Conservation (phyloP, 2,797 vertebrate species). For the Hylomyscus alleni region DNA sequence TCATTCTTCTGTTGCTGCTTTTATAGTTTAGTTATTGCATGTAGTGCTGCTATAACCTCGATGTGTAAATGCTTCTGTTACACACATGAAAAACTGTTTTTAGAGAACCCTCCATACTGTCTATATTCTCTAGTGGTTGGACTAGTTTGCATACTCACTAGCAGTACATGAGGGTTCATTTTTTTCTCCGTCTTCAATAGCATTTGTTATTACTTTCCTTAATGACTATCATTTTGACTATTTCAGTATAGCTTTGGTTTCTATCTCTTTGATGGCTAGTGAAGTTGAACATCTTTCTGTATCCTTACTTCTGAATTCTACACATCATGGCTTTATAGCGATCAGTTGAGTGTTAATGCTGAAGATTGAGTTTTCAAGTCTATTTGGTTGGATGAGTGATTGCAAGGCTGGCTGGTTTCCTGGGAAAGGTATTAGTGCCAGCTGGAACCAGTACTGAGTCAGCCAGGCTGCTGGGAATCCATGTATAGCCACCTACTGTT, state of each 20-base stretch:
- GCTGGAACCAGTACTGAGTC: slow-evolving; percentile 19
- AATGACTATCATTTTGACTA: background rate
- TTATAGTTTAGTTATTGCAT: background rate
- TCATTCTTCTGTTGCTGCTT: background rate
- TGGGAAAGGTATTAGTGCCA: slow-evolving; percentile 35
- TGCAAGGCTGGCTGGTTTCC: slow-evolving; percentile 22
- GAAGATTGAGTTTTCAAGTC: background rate
- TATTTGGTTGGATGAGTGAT: background rate
- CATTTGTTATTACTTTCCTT: background rate
- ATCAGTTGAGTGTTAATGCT: background rate
- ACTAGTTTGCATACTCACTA: background rate
- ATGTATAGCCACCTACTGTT: background rate
- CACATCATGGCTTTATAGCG: background rate
- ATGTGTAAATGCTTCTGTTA: background rate
- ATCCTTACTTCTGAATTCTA: background rate
- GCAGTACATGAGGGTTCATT: background rate
- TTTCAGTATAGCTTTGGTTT: background rate
- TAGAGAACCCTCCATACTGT: background rate
- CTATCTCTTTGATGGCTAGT: background rate
- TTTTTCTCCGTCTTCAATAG: background rate
- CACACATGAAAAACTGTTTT: background rate
- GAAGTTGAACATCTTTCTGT: background rate
- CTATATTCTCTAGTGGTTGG: background rate
- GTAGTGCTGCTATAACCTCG: background rate
- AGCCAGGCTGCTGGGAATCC: slow-evolving; percentile 63